phyloP scores from a whole-genome alignment of 2,113 vertebrate genomes.

The Hepsetus odoe region DNA sequence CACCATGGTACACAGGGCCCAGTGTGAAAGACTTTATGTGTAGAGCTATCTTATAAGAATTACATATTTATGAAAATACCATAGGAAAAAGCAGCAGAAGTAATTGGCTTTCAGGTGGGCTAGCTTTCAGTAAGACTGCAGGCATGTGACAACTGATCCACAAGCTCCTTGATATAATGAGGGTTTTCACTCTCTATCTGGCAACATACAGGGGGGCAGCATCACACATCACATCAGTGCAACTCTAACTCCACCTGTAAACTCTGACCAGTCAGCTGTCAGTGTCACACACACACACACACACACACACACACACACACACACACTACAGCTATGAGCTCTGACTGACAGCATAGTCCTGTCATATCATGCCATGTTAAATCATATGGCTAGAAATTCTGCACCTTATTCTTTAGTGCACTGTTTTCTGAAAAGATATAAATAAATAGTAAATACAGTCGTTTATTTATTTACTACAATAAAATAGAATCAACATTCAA shows the following conservation, averaged over 20 bases:
- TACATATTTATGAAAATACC: conserved; percentile 56
- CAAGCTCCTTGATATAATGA: conserved; percentile 52
- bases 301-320: conserved; percentile 2
- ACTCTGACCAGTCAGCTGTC: conserved; percentile 11
- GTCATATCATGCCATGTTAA: neutral
- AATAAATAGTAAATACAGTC: no score
- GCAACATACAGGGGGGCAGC: neutral
- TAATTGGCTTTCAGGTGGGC: conserved; percentile 55
- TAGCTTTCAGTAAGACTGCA: conserved; percentile 41
- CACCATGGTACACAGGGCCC: conserved; percentile 29
- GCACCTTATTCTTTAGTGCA: neutral
- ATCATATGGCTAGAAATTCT: neutral
- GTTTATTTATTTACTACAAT: no score
- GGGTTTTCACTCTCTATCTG: conserved; percentile 49
- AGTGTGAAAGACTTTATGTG: conserved; percentile 49
- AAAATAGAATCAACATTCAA: no score
- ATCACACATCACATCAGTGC: neutral
- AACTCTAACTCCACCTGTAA: conserved; percentile 11
- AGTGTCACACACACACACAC: conserved; percentile 10
- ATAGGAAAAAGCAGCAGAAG: conserved; percentile 46
- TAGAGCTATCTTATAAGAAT: conserved; percentile 45
- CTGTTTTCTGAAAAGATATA: neutral
- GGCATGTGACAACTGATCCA: conserved; percentile 52
- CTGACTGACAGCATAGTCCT: neutral
- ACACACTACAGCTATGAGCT: neutral